phyloP scores from a whole-genome alignment of 2,797 vertebrate species.

The Champsocephalus esox region DNA sequence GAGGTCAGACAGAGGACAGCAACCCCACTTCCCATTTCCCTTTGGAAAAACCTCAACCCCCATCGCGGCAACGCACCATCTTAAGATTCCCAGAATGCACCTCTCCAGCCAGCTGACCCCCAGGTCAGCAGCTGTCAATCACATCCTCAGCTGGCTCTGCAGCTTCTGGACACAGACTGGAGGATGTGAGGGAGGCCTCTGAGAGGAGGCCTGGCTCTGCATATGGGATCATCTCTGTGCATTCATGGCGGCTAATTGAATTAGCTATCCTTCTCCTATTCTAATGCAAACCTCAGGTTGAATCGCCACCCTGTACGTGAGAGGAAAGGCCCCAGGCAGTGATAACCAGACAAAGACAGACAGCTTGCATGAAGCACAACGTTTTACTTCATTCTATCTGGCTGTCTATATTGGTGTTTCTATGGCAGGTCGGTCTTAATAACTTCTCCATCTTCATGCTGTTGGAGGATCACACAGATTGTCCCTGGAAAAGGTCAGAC shows the following conservation, averaged over 20 bases:
- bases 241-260: constrained; percentile 88
- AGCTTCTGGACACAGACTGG: constrained; percentile 77
- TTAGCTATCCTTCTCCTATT: constrained; percentile 86
- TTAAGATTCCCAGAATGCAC: constrained; percentile 83
- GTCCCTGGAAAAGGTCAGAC: constrained; percentile 30
- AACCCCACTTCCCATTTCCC: constrained; percentile 69
- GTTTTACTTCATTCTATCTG: constrained; percentile 61
- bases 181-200: constrained; percentile 82
- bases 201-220: constrained; percentile 78
- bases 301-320: constrained; percentile 78
- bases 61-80: constrained; percentile 40
- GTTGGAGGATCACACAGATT: constrained; percentile 38
- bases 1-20: constrained; percentile 84
- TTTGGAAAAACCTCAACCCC: constrained; percentile 49
- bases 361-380: constrained; percentile 62
- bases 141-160: constrained; percentile 76
- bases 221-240: constrained; percentile 87
- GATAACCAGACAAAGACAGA: constrained; percentile 74
- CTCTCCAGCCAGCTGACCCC: constrained; percentile 78
- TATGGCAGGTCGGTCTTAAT: constrained; percentile 41
- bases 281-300: constrained; percentile 89
- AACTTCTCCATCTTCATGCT: constrained; percentile 49
- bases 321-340: constrained; percentile 76
- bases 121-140: constrained; percentile 86
- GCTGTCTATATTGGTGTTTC: constrained; percentile 37